Conservation (phyloP, 2,888 invertebrate genomes). For the Aleiodes testaceus region DNA sequence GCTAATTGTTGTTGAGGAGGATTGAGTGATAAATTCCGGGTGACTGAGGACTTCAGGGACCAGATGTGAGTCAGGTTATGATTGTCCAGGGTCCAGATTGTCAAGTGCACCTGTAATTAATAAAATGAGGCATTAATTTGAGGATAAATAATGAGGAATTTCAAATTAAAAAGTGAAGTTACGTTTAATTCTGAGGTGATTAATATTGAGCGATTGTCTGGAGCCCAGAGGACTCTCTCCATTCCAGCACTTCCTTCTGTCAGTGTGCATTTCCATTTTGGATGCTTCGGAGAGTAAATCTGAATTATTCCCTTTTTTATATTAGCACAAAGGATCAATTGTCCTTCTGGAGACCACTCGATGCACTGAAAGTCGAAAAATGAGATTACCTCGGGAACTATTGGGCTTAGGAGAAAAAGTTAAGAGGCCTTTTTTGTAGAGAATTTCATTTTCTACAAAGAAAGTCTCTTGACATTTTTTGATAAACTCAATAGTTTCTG, state of each 20-base stretch:
- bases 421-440: not conserved
- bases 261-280: conserved; percentile 76
- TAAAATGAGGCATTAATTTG: not conserved
- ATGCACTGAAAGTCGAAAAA: conserved; percentile 59
- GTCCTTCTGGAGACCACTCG: conserved; percentile 70
- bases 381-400: not conserved
- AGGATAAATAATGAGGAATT: not conserved
- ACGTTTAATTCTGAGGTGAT: conserved; percentile 75
- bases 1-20: conserved; percentile 61
- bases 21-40: conserved; percentile 59
- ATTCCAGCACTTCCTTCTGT: conserved; percentile 75
- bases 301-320: conserved; percentile 65
- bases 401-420: not conserved
- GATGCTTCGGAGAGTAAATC: conserved; percentile 74
- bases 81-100: conserved; percentile 64
- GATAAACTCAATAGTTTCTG: too few relatives aligned
- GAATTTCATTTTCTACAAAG: not conserved
- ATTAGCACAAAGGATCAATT: conserved; percentile 67
- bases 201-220: conserved; percentile 74
- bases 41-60: conserved; percentile 63
- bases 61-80: conserved; percentile 60
- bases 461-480: too few relatives aligned
- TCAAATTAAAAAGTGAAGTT: conserved; percentile 19
- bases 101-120: conserved; percentile 63
- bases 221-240: conserved; percentile 73